Percentiles rank a stretch among this genome's conserved stretches.
phyloP scores from a whole-genome alignment of 2,113 vertebrate genomes.

The Thunnus maccoyii region DNA sequence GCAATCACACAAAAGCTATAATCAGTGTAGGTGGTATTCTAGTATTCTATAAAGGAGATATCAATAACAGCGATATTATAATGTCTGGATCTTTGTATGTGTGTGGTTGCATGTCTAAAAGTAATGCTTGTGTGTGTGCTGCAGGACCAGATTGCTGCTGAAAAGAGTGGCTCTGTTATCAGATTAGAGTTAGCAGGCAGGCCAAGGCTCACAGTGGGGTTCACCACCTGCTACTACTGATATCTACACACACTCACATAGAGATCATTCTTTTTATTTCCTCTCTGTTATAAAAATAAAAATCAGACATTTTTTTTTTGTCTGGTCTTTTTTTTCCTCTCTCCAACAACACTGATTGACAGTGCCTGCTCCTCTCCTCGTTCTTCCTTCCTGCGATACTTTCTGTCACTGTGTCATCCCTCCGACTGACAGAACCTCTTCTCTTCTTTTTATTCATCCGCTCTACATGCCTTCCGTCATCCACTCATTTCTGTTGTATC shows the following conservation, averaged over 20 bases:
- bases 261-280: neutral
- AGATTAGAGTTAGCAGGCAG: constrained; percentile 59
- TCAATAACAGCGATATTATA: constrained; percentile 34
- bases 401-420: neutral
- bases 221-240: constrained; percentile 64
- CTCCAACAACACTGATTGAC: constrained; percentile 23
- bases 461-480: constrained; percentile 50
- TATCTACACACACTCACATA: constrained; percentile 27
- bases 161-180: constrained; percentile 57
- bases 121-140: neutral
- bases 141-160: constrained; percentile 22
- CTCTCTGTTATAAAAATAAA: constrained; percentile 14
- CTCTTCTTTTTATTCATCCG: constrained; percentile 30
- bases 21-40: constrained; percentile 23
- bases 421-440: constrained; percentile 27
- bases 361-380: neutral
- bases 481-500: constrained; percentile 45
- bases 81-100: neutral
- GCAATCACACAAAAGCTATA: constrained; percentile 31
- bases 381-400: constrained; percentile 3
- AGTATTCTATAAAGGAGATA: constrained; percentile 18
- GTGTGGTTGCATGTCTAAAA: neutral
- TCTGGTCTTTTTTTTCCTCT: neutral
- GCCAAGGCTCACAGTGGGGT: constrained; percentile 58
- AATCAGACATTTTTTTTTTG: constrained; percentile 5